Evolutionary conservation across 1,140 invertebrate genomes (phyloP).

Genomic region (Sarcophaga bullata): DNA sequence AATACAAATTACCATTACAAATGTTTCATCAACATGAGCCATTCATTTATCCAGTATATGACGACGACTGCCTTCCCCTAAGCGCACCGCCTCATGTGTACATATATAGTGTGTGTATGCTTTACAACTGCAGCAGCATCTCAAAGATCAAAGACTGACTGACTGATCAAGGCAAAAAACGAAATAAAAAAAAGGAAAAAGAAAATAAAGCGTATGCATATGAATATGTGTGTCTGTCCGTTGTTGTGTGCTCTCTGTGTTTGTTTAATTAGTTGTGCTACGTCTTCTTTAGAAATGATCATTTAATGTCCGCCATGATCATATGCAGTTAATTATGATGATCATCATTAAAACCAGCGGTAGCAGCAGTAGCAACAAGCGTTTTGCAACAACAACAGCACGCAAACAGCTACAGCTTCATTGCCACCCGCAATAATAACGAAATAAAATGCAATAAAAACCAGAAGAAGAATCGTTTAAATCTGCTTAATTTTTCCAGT

Average conservation of each 20-base stretch:
- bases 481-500: too few species aligned
- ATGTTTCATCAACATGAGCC: constrained; percentile 24
- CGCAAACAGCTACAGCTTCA: not conserved
- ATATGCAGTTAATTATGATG: constrained; percentile 10
- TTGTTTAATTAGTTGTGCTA: constrained; percentile 29
- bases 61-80: not conserved
- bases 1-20: constrained; percentile 36
- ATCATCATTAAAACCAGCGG: not conserved
- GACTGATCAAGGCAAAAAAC: not conserved
- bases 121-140: not conserved
- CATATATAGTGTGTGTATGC: too few species aligned
- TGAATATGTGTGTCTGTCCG: not conserved
- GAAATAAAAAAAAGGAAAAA: not conserved
- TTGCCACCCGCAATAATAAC: constrained; percentile 34
- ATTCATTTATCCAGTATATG: not conserved
- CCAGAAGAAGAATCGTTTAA: not conserved
- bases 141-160: constrained; percentile 29
- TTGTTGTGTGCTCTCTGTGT: not conserved
- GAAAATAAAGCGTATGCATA: not conserved
- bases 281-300: constrained; percentile 1
- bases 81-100: too few species aligned
- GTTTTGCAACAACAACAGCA: too few species aligned
- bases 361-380: not conserved
- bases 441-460: constrained; percentile 20
- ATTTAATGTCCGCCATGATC: not conserved